A percentile compares a stretch with the other conserved stretches of the same genome.
phyloP scores from a whole-genome alignment of 2,888 invertebrate species.

The Sisyra terminalis region DNA sequence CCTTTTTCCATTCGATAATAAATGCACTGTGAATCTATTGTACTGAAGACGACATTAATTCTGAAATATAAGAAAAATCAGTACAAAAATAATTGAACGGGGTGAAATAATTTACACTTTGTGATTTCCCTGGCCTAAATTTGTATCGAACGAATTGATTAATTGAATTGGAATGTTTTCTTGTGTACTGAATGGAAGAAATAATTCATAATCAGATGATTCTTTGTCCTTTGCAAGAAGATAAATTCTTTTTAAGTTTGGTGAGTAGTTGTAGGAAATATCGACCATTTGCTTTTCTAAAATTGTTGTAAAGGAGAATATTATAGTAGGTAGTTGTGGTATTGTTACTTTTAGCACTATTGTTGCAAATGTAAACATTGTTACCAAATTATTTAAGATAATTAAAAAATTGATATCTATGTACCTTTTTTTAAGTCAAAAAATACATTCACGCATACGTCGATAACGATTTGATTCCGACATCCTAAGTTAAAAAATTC shows the following conservation, averaged over 20 bases:
- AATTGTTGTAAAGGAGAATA: too few species aligned
- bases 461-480: slow-evolving; percentile 26
- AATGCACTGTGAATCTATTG: slow-evolving; percentile 28
- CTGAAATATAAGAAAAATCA: too few species aligned
- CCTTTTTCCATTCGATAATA: slow-evolving; percentile 28
- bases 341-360: too few species aligned
- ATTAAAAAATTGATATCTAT: slow-evolving; percentile 6
- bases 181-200: slow-evolving; percentile 26
- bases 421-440: slow-evolving; percentile 37
- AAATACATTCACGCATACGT: slow-evolving; percentile 32
- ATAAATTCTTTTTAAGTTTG: slow-evolving; percentile 24
- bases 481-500: slow-evolving; percentile 29
- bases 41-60: slow-evolving; percentile 25
- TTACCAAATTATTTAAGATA: slow-evolving; percentile 11
- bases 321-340: too few species aligned
- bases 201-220: slow-evolving; percentile 21
- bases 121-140: too few species aligned
- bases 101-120: too few species aligned
- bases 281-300: slow-evolving; percentile 29
- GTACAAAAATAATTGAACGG: too few species aligned
- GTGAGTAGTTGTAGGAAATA: slow-evolving; percentile 27
- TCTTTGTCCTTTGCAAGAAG: slow-evolving; percentile 26
- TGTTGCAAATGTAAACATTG: too few species aligned
- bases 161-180: slow-evolving; percentile 23
- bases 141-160: slow-evolving; percentile 18